Evolutionary conservation across 2,888 invertebrate genomes (phyloP), one percentile per base, ranked within the genome.

Genomic region (Platypus cylindrus): DNA sequence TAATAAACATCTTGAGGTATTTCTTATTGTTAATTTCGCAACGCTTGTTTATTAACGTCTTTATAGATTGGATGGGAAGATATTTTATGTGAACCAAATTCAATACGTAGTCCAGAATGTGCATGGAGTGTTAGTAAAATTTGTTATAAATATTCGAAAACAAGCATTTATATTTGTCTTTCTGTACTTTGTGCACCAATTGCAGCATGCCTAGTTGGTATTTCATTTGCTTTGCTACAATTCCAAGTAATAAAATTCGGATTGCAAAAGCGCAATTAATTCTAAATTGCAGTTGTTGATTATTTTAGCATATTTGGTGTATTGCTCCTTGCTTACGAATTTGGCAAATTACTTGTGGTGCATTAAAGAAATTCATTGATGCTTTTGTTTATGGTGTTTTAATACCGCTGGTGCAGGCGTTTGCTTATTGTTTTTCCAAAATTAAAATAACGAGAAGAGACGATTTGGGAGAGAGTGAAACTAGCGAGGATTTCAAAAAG

Each of bases 261-360:
- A 20, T 20, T 20, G 9, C 20, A 20, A 20, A 20, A 20, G 9
- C 9, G 20, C 9, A 7, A 20, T 20, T 20, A n/a, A n/a, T n/a
- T n/a, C n/a, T n/a, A n/a, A n/a, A n/a, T 20, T 20, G 9, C 20
- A 20, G 20, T 20, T 5, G 3, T 27, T 27, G 13, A 15, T 13
- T 9, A n/a, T 66, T 67, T 42, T 60, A 79, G 78, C 77, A 80
- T 63, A 75, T 82, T 50, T 82, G 82, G 82, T 77, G 76, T 53
- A 62, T 73, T 18, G 74, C 70, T 0, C 81, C 82, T 0, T 71
- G 71, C 38, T 60, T 81, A 31, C 67, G 78, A 37, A 67, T 71
- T 39, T 68, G 73, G 59, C 76, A 75, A 60, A 75, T 81, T 51
- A 70, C 72, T 52, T 78, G 73, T 52, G 70, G 72, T 1, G 71